Percentiles rank a stretch among this genome's conserved stretches.
Conservation (phyloP, 1,140 invertebrate genomes). For the Harlomillsia oculata region DNA sequence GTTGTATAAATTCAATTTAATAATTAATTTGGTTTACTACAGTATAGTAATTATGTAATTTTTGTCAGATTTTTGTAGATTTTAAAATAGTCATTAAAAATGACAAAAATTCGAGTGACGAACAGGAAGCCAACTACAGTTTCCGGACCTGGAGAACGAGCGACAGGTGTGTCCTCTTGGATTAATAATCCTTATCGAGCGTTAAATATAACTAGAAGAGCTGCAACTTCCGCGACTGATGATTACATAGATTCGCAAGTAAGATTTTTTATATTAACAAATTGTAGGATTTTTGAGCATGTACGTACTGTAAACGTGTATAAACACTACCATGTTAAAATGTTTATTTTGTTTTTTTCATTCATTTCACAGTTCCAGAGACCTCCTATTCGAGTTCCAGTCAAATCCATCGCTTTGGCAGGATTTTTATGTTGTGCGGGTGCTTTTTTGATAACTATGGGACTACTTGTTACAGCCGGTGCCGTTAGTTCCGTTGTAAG, state of each 20-base stretch:
- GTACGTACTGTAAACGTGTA: neutral
- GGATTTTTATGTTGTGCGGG: conserved; percentile 63
- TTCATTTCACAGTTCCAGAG: conserved; percentile 47
- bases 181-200: neutral
- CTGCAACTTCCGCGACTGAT: conserved; percentile 12
- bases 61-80: neutral
- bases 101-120: conserved; percentile 16
- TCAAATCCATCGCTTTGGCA: conserved; percentile 69
- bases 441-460: conserved; percentile 59
- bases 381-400: conserved; percentile 58
- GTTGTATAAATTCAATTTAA: too few species aligned
- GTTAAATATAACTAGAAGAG: neutral
- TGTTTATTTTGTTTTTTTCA: conserved; percentile 6
- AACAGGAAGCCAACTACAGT: neutral
- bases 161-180: neutral
- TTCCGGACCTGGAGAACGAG: neutral
- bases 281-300: neutral
- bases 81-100: neutral
- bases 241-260: conserved; percentile 32
- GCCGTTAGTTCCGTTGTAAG: conserved; percentile 61
- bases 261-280: neutral
- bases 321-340: neutral
- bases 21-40: neutral
- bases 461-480: conserved; percentile 61
- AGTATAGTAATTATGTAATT: neutral